Evolutionary conservation across 2,888 invertebrate species (phyloP).

Genomic region (Mayetiola destructor): DNA sequence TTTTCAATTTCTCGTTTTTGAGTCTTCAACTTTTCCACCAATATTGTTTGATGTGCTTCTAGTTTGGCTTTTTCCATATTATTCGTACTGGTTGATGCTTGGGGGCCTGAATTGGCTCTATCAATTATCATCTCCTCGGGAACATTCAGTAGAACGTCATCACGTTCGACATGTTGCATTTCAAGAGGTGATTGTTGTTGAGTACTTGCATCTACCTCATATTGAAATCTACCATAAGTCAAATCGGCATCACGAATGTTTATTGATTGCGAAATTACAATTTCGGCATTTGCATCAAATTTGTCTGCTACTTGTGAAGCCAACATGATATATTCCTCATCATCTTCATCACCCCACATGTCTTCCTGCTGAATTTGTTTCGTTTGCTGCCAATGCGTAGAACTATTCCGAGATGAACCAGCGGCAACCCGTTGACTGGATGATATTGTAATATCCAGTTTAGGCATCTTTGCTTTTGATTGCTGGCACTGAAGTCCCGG

Average conservation of each 20-base stretch:
- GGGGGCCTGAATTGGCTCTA: too few species aligned
- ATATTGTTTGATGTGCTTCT: too few species aligned
- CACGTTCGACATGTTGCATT: neutral
- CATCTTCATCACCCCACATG: conserved; percentile 30
- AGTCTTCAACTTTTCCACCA: neutral
- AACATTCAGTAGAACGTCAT: neutral
- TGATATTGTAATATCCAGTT: neutral
- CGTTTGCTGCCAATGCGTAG: neutral
- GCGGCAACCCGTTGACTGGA: neutral
- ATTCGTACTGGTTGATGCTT: too few species aligned
- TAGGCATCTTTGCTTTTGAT: conserved; percentile 4
- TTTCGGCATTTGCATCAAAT: neutral
- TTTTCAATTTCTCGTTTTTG: conserved; percentile 18
- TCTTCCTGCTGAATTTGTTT: conserved; percentile 17
- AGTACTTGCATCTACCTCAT: neutral
- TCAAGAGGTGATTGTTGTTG: neutral
- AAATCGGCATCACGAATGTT: neutral
- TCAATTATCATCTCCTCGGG: neutral
- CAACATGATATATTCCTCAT: conserved; percentile 30
- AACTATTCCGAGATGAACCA: neutral
- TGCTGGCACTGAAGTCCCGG: conserved; percentile 2
- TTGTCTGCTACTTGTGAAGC: conserved; percentile 30
- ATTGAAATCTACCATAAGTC: neutral
- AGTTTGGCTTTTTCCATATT: neutral
- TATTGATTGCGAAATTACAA: conserved; percentile 4